Base-by-base conservation (phyloP, 2,113 vertebrate genomes). In the Nyctereutes procyonoides region DNA sequence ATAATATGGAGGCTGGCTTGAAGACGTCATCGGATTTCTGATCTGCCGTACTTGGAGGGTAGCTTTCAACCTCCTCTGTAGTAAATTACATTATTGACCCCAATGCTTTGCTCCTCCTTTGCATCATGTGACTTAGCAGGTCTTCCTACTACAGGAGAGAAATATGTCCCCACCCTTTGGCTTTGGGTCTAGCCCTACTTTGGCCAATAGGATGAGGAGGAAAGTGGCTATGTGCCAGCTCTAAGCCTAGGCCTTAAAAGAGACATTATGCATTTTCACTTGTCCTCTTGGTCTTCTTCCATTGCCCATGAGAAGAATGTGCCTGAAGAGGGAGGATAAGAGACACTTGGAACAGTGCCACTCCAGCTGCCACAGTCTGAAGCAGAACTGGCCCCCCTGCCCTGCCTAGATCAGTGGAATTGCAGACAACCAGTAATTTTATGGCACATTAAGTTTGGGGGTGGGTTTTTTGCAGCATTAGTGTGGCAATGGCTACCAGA, bases 131-230 rank as follows among this genome's bases (percentile, higher is more conserved):
- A 90, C 65, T 79, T 58, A 60, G 51, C 9, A 62, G 30, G n/a
- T n/a, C n/a, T 95, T 86, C 65, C 56, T 6, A 24, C 86, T 13
- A 32, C 32, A 82, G 55, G 35, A 96, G 10, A 74, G 14, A 90
- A 95, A 55, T 38, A n/a, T 30, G 65, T 76, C 55, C 48, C 56
- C 17, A 16, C 17, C 19, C 67, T 20, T 65, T 92, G 79, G 73
- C n/a, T 94, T 73, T 93, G 65, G n/a, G 32, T 26, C 73, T 85
- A 22, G 24, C 76, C 55, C 9, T 19, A 26, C 63, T 63, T 32
- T 83, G 60, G 77, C 48, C 48, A 73, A 65, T 13, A 67, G 14
- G 32, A 80, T 48, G 67, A 79, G 19, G 55, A 80, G 32, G 26
- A 92, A 88, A 73, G 88, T 73, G 67, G 92, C 82, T 4, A 0